phyloP scores from a whole-genome alignment of 2,113 vertebrate species.

The Mesembrinibis cayennensis region DNA sequence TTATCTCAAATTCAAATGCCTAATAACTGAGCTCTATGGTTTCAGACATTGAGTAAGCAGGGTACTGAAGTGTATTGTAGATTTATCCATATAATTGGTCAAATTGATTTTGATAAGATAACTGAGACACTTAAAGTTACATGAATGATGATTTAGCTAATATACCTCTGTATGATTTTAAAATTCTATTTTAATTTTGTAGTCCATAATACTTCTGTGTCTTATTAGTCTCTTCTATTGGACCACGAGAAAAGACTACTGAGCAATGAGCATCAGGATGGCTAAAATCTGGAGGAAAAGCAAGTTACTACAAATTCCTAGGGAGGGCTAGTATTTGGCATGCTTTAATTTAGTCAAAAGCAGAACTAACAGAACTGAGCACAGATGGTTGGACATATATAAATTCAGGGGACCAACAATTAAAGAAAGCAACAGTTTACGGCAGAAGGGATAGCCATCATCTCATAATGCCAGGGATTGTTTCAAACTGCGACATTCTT shows the following conservation, averaged over 20 bases:
- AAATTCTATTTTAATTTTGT: not conserved
- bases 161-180: not conserved
- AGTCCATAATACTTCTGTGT: not conserved
- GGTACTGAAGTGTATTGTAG: not conserved
- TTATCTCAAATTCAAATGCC: not conserved
- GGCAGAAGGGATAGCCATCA: not conserved
- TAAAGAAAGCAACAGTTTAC: not conserved
- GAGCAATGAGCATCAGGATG: not conserved
- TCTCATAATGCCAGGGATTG: not conserved
- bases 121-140: not conserved
- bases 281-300: not conserved
- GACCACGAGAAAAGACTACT: not conserved
- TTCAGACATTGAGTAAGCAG: not conserved
- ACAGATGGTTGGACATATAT: not conserved
- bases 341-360: not conserved
- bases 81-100: not conserved
- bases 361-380: not conserved
- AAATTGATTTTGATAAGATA: not conserved
- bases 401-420: not conserved
- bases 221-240: not conserved
- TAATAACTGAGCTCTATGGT: not conserved
- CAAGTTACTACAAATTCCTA: not conserved
- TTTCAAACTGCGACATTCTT: not conserved
- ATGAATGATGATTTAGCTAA: not conserved
- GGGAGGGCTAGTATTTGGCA: not conserved